Percentiles rank a stretch among this genome's conserved stretches.
Evolutionary conservation across 2,888 invertebrate genomes (phyloP).

Genomic region (Agriotes lineatus): DNA sequence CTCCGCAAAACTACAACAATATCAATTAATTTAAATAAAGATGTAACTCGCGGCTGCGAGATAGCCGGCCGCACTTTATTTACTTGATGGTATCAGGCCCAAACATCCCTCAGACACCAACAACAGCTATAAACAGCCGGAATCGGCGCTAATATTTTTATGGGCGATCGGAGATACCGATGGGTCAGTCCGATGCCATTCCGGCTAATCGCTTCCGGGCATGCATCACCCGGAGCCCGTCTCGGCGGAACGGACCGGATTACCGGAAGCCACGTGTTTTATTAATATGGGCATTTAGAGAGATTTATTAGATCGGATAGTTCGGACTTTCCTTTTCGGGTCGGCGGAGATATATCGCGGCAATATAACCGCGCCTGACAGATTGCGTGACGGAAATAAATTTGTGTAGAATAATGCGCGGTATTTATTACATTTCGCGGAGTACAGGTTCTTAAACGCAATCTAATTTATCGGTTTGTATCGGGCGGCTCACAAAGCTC

Average conservation of each 20-base stretch:
- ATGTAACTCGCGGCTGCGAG: too few relatives aligned
- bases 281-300: slow-evolving; percentile 56
- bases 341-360: slow-evolving; percentile 38
- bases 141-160: slow-evolving; percentile 67
- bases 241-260: slow-evolving; percentile 56
- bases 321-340: slow-evolving; percentile 47
- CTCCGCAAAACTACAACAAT: too few relatives aligned
- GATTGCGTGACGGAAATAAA: slow-evolving; percentile 37
- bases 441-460: slow-evolving; percentile 15
- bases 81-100: too few relatives aligned
- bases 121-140: slow-evolving; percentile 61
- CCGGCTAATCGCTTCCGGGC: slow-evolving; percentile 64
- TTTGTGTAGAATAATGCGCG: slow-evolving; percentile 19
- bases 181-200: slow-evolving; percentile 61
- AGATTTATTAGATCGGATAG: slow-evolving; percentile 53
- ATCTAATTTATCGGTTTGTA: slow-evolving; percentile 34
- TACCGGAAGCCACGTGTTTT: slow-evolving; percentile 61
- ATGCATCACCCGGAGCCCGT: slow-evolving; percentile 56
- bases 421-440: slow-evolving; percentile 21
- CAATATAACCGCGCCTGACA: slow-evolving; percentile 43
- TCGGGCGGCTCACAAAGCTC: slow-evolving; percentile 8
- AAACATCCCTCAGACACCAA: too few relatives aligned
- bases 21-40: too few relatives aligned
- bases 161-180: slow-evolving; percentile 66
- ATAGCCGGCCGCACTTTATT: too few relatives aligned